Evolutionary conservation across 1,140 invertebrate genomes (phyloP).

Genomic region (Drosophila kepulauana): DNA sequence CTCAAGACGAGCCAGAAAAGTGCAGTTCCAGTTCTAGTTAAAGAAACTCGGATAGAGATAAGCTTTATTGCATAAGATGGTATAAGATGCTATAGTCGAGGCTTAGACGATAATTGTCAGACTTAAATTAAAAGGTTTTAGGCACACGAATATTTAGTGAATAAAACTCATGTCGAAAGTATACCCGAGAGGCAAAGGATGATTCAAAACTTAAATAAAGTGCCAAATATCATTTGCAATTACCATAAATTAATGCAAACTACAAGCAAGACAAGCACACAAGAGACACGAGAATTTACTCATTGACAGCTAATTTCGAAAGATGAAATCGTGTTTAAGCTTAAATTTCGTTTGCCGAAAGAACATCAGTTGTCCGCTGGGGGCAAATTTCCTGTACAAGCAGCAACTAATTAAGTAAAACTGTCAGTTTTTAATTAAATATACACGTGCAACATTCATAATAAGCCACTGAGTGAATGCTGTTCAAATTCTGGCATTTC

Average conservation of each 20-base stretch:
- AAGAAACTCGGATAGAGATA: slow-evolving; percentile 1
- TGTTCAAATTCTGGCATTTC: slow-evolving; percentile 2
- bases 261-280: background rate
- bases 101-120: background rate
- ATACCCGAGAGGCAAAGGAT: background rate
- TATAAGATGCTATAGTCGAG: background rate
- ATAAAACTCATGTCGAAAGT: slow-evolving; percentile 5
- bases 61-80: background rate
- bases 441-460: slow-evolving; percentile 13
- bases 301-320: slow-evolving; percentile 33
- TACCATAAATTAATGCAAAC: slow-evolving; percentile 31
- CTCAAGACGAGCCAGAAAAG: slow-evolving; percentile 14
- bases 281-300: background rate
- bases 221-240: slow-evolving; percentile 22
- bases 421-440: slow-evolving; percentile 38
- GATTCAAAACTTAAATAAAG: slow-evolving; percentile 6
- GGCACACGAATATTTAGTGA: background rate
- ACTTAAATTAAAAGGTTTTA: background rate
- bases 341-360: slow-evolving; percentile 18
- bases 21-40: slow-evolving; percentile 9
- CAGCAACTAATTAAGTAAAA: slow-evolving; percentile 38
- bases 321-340: slow-evolving; percentile 21
- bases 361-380: slow-evolving; percentile 12
- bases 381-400: slow-evolving; percentile 15
- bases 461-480: slow-evolving; percentile 12